phyloP scores from a whole-genome alignment of 2,797 vertebrate species.

The Notoglanidium macrostoma region DNA sequence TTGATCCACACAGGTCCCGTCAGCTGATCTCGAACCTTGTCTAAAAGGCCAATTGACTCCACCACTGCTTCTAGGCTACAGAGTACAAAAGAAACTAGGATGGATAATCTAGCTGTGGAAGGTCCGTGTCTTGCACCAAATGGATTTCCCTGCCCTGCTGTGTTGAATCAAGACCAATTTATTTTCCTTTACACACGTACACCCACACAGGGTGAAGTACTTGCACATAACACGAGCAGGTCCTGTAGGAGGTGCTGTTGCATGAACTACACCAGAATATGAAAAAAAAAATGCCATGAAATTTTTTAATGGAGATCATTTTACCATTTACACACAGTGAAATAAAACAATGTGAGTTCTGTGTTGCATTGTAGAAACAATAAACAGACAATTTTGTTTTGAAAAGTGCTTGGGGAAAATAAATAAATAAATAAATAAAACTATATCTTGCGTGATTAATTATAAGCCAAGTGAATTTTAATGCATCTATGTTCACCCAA shows the following conservation, averaged over 20 bases:
- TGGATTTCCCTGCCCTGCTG: neutral
- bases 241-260: neutral
- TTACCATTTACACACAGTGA: too few species aligned
- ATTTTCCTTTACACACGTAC: neutral
- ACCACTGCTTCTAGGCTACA: constrained; percentile 78
- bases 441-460: neutral
- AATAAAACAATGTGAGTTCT: too few species aligned
- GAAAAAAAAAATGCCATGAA: too few species aligned
- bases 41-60: constrained; percentile 79
- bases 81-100: neutral
- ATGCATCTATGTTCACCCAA: neutral
- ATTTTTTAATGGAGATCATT: too few species aligned
- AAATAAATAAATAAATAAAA: neutral
- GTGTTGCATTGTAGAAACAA: neutral
- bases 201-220: neutral
- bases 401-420: neutral
- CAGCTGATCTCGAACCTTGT: constrained; percentile 60
- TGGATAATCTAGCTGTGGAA: neutral
- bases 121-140: neutral
- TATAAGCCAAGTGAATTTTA: neutral
- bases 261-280: neutral
- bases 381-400: neutral
- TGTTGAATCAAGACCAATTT: neutral
- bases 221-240: neutral
- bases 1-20: constrained; percentile 85